Evolutionary conservation across 2,797 vertebrate species (phyloP), one percentile per base, ranked within the genome.

Genomic region (Clarias platycephalus): DNA sequence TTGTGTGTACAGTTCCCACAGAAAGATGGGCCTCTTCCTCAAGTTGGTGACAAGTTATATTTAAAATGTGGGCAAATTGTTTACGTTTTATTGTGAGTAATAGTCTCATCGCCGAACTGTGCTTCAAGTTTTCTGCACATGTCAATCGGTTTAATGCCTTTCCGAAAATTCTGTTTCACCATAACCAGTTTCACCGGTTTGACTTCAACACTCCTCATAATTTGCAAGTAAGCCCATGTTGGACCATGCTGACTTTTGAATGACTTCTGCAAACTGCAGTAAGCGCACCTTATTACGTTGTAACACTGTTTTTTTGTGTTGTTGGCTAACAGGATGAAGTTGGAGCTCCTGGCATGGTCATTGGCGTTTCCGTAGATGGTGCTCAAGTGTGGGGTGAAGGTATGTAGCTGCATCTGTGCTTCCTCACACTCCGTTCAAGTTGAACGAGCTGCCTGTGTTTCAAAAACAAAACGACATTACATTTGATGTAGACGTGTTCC

Each of bases 291-390:
- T 2, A 37, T 63, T 26, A 63, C 24, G 1, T 62, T 79, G 34
- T 64, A 28, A 64, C 77, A 12, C 76, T 62, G 57, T 62, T 22
- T 40, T 5, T 22, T 20, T 64, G 55, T 78, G 75, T 13, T 62
- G 75, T 62, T 78, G 60, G 58, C 20, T 87, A n/a, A 63, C 91
- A 99, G 98, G 96, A 95, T 91, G 97, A 99, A 92, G 96, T 97
- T 62, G 98, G 96, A 37, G 95, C 97, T 55, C 98, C 98, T 0
- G 98, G 98, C 4, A 86, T 99, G 83, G 94, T 98, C 62, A 93
- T 99, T 37, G 98, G 96, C 28, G 98, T 99, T 84, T 96, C 98
- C 64, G 97, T 99, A 84, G 96, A 99, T 89, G 98, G 98, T 74
- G 91, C 88, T 82, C 94, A 95, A 71, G 94, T 99, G 77, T 99